A percentile compares a stretch with the other conserved stretches of the same genome.
Conservation (phyloP, 2,888 invertebrate genomes). For the Endotricha flammealis region DNA sequence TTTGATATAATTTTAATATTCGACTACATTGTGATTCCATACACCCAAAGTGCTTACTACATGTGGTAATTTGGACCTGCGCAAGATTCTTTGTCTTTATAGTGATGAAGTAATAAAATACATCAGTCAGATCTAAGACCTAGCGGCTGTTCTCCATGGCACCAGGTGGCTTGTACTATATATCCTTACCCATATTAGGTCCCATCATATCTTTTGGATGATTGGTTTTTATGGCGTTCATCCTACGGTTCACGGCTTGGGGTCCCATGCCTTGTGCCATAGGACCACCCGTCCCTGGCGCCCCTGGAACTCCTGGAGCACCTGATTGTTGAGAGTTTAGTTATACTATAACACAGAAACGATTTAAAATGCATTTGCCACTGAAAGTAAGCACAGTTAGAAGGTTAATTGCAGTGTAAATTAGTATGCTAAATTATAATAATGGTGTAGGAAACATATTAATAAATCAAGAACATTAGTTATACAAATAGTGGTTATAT, state of each 20-base stretch:
- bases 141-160: background rate
- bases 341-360: slow-evolving; percentile 12
- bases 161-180: background rate
- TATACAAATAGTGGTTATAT: too few species aligned
- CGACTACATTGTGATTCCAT: slow-evolving; percentile 38
- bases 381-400: slow-evolving; percentile 8
- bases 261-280: slow-evolving; percentile 71
- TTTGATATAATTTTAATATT: slow-evolving; percentile 16
- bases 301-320: slow-evolving; percentile 56
- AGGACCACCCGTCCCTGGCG: slow-evolving; percentile 54
- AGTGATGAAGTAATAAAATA: slow-evolving; percentile 9
- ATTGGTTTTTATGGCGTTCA: slow-evolving; percentile 93
- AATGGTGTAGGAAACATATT: background rate
- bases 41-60: slow-evolving; percentile 44
- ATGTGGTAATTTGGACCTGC: slow-evolving; percentile 17
- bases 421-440: background rate
- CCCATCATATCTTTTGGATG: slow-evolving; percentile 90
- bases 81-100: slow-evolving; percentile 22
- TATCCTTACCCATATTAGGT: slow-evolving; percentile 85
- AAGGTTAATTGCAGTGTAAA: background rate
- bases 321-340: slow-evolving; percentile 30
- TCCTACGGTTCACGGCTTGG: slow-evolving; percentile 83
- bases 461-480: too few species aligned
- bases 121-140: slow-evolving; percentile 2
- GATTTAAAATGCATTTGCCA: slow-evolving; percentile 10